Conservation (phyloP, 1,140 invertebrate species). For the Papilio helenus region DNA sequence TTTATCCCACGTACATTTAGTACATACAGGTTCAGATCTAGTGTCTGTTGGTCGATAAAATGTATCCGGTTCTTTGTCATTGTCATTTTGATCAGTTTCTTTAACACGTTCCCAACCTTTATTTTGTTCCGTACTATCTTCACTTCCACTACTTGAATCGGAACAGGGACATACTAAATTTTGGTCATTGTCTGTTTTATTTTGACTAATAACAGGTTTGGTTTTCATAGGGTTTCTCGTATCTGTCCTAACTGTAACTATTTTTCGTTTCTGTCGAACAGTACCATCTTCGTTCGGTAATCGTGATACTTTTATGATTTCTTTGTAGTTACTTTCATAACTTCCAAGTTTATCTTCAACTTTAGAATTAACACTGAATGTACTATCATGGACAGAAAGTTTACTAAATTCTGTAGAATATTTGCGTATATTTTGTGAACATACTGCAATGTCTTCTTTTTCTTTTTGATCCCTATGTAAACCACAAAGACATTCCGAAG, state of each 20-base stretch:
- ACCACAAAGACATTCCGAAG: slow-evolving; percentile 6
- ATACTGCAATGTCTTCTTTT: neutral
- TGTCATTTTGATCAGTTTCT: neutral
- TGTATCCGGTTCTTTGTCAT: neutral
- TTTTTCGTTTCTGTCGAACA: slow-evolving; percentile 51
- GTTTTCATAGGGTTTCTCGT: slow-evolving; percentile 42
- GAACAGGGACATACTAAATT: neutral
- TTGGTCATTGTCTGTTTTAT: neutral
- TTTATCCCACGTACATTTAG: neutral
- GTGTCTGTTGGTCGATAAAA: slow-evolving; percentile 22
- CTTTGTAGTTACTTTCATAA: slow-evolving; percentile 31
- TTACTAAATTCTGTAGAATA: slow-evolving; percentile 11
- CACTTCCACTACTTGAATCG: neutral
- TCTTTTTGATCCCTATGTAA: neutral
- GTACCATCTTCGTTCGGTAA: slow-evolving; percentile 50
- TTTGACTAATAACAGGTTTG: neutral
- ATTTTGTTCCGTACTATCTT: neutral
- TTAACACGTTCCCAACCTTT: neutral
- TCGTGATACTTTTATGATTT: slow-evolving; percentile 30
- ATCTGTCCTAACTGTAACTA: slow-evolving; percentile 53
- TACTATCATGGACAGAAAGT: slow-evolving; percentile 28
- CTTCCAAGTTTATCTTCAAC: slow-evolving; percentile 10
- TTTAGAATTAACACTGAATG: slow-evolving; percentile 24
- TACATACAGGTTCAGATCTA: slow-evolving; percentile 28
- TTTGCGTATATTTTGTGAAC: slow-evolving; percentile 21